phyloP scores from a whole-genome alignment of 2,888 invertebrate genomes.

The Noctua janthina region DNA sequence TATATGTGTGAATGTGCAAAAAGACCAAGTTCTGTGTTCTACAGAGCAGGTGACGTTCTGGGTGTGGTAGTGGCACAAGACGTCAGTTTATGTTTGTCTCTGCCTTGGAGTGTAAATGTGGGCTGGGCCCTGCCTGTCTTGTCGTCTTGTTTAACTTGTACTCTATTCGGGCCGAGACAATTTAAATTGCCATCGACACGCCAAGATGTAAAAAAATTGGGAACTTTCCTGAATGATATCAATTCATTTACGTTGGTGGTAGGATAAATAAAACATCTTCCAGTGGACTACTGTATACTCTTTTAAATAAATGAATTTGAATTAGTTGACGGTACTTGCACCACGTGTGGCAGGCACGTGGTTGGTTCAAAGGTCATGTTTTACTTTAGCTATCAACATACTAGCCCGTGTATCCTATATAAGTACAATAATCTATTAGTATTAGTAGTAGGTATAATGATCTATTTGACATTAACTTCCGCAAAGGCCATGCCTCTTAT shows the following conservation, averaged over 20 bases:
- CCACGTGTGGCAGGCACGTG: constrained; percentile 11
- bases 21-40: background rate
- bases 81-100: no score
- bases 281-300: background rate
- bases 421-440: no score
- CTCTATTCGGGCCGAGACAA: background rate
- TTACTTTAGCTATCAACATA: constrained; percentile 15
- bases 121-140: background rate
- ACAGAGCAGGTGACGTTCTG: background rate
- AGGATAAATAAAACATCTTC: background rate
- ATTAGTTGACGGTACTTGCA: constrained; percentile 2
- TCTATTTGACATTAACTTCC: background rate
- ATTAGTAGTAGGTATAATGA: no score
- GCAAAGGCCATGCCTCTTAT: background rate
- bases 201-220: background rate
- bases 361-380: background rate
- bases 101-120: no score
- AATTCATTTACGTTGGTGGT: constrained; percentile 1
- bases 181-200: background rate
- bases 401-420: background rate
- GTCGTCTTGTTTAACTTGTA: background rate
- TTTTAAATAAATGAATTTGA: constrained; percentile 25
- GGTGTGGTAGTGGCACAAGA: no score
- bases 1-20: background rate
- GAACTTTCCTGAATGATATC: background rate